Evolutionary conservation across 1,140 invertebrate species (phyloP).

Genomic region (Parasteatoda tepidariorum): DNA sequence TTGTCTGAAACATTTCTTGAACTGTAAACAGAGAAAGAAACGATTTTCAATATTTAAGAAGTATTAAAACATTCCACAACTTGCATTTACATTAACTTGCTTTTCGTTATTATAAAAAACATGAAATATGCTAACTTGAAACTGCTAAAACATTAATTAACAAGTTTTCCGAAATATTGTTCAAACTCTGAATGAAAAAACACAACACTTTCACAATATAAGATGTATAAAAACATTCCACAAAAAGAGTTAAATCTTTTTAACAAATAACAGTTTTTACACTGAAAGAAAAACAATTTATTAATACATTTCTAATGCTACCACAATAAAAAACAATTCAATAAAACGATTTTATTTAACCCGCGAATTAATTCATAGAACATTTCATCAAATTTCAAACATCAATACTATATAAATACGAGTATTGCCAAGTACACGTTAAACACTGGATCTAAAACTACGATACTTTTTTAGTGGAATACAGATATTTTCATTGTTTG

Average conservation of each 20-base stretch:
- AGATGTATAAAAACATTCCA: slow-evolving; percentile 32
- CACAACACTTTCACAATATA: too few species aligned
- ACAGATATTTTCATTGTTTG: background rate
- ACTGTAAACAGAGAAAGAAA: too few species aligned
- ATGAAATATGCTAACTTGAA: too few species aligned
- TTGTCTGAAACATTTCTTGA: too few species aligned
- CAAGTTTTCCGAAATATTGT: too few species aligned
- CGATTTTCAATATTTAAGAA: too few species aligned
- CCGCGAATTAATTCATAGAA: slow-evolving; percentile 19
- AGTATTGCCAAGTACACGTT: slow-evolving; percentile 57
- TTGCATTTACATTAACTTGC: too few species aligned
- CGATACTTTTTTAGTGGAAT: background rate
- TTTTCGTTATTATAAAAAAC: too few species aligned
- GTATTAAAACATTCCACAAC: too few species aligned
- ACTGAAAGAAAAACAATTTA: slow-evolving; percentile 16
- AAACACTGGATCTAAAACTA: slow-evolving; percentile 20
- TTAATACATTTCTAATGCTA: slow-evolving; percentile 5
- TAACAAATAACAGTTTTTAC: background rate
- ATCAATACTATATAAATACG: slow-evolving; percentile 25
- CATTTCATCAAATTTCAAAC: slow-evolving; percentile 4
- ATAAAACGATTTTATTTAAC: slow-evolving; percentile 11
- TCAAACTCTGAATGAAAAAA: too few species aligned
- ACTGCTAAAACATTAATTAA: too few species aligned
- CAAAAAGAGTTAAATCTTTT: background rate
- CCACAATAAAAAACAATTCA: background rate